A percentile compares a stretch with the other conserved stretches of the same genome.
These are phyloP conservation scores for Mionectes macconnelli DNA, from an alignment of 2,113 vertebrate species.

Conservation along the genomic window DNA sequence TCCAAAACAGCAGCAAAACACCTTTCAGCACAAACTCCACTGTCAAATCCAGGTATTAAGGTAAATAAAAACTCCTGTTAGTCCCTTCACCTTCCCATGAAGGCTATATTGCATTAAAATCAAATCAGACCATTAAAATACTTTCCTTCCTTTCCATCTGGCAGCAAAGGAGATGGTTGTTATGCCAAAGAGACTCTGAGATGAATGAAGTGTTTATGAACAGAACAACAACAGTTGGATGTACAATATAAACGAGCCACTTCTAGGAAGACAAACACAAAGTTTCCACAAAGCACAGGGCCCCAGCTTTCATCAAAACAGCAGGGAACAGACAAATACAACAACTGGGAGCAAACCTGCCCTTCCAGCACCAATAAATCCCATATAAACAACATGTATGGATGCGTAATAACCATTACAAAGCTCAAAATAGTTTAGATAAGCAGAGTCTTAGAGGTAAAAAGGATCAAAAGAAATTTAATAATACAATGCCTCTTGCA, in stretches of 20 bases:
- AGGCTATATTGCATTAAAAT: background rate
- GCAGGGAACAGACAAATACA: background rate
- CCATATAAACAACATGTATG: background rate
- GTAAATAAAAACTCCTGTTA: background rate
- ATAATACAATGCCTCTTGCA: background rate
- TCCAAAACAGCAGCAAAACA: background rate
- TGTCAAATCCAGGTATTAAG: background rate
- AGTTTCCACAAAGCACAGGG: background rate
- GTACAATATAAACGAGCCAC: background rate
- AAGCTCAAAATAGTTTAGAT: slow-evolving; percentile 14
- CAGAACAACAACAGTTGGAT: slow-evolving; percentile 25
- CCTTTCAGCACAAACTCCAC: background rate
- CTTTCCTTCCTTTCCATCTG: background rate
- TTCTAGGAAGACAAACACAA: slow-evolving; percentile 19
- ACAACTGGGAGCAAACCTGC: background rate
- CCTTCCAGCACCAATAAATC: background rate
- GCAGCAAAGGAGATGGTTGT: background rate
- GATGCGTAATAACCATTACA: slow-evolving; percentile 5
- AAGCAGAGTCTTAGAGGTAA: background rate
- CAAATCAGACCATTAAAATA: background rate
- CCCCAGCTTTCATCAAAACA: slow-evolving; percentile 8
- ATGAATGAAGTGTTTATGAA: slow-evolving; percentile 46
- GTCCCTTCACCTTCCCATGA: background rate
- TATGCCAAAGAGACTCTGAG: background rate
- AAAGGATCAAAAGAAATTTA: background rate